These are phyloP conservation scores for Mionectes olivaceus DNA, from an alignment of 2,797 vertebrate species.

Conservation along the genomic window DNA sequence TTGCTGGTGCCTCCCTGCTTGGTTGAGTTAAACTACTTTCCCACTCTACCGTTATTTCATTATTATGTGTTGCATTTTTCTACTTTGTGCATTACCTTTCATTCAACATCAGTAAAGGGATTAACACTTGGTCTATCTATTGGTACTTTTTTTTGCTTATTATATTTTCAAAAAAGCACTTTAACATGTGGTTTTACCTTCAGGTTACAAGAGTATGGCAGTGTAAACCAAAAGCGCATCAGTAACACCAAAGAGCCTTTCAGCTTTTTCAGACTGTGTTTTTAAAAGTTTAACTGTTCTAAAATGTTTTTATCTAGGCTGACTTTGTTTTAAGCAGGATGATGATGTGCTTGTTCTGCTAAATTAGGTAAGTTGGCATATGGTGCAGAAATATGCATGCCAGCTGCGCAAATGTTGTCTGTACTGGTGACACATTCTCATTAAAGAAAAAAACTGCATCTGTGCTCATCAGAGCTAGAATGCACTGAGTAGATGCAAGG, in stretches of 20 bases:
- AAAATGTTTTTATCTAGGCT: not conserved
- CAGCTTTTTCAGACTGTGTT: not conserved
- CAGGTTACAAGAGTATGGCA: not conserved
- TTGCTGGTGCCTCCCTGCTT: not conserved
- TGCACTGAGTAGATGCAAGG: not conserved
- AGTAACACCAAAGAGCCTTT: not conserved
- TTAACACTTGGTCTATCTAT: not conserved
- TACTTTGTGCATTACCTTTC: not conserved
- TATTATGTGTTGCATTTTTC: not conserved
- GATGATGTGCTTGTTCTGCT: not conserved
- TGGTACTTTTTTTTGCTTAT: not conserved
- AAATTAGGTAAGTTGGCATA: not conserved
- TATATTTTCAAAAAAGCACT: not conserved
- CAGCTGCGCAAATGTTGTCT: not conserved
- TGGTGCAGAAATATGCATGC: not conserved
- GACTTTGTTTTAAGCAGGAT: not conserved
- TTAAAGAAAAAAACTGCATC: not conserved
- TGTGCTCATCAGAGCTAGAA: not conserved
- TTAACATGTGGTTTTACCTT: not conserved
- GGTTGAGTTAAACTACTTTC: not conserved
- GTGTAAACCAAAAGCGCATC: not conserved
- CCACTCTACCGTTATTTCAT: accelerated
- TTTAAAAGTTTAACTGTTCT: not conserved
- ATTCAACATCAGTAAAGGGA: not conserved
- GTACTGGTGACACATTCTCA: not conserved